Evolutionary conservation across 2,797 vertebrate species (phyloP).

Genomic region (Microhierax caerulescens): DNA sequence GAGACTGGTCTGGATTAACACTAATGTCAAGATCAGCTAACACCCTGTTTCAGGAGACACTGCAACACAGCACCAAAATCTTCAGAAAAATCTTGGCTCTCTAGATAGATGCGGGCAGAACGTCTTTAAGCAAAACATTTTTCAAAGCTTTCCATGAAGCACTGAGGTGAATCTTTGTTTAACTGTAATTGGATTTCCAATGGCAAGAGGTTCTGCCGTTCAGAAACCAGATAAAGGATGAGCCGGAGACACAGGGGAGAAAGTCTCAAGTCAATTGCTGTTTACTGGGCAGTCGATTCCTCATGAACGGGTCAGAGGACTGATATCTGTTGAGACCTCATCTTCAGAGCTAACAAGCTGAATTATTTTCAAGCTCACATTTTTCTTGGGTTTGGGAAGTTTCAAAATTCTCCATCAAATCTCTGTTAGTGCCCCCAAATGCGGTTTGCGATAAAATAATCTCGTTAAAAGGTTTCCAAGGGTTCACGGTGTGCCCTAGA

Average conservation of each 20-base stretch:
- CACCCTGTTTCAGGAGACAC: not conserved
- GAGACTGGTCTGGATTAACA: not conserved
- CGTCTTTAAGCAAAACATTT: constrained; percentile 27
- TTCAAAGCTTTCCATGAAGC: constrained; percentile 27
- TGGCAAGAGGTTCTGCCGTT: not conserved
- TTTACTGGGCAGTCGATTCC: not conserved
- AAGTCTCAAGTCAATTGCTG: not conserved
- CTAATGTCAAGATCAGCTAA: not conserved
- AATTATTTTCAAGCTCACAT: constrained; percentile 13
- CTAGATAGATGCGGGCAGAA: not conserved
- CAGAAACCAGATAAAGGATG: constrained; percentile 26
- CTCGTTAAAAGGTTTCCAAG: not conserved
- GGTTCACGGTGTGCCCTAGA: not conserved
- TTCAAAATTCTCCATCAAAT: constrained; percentile 26
- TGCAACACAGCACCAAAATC: not conserved
- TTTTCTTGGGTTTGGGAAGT: constrained; percentile 1
- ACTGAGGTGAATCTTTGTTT: constrained; percentile 43
- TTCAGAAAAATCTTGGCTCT: not conserved
- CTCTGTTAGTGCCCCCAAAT: not conserved
- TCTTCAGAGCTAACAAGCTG: constrained; percentile 11
- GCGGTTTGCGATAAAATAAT: not conserved
- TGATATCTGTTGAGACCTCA: not conserved
- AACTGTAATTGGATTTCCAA: constrained; percentile 45
- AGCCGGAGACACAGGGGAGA: not conserved
- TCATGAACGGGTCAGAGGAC: not conserved